A percentile compares a stretch with the other conserved stretches of the same genome.
Conservation (phyloP, 2,797 vertebrate species). For the Rhabdophis nuchalis region DNA sequence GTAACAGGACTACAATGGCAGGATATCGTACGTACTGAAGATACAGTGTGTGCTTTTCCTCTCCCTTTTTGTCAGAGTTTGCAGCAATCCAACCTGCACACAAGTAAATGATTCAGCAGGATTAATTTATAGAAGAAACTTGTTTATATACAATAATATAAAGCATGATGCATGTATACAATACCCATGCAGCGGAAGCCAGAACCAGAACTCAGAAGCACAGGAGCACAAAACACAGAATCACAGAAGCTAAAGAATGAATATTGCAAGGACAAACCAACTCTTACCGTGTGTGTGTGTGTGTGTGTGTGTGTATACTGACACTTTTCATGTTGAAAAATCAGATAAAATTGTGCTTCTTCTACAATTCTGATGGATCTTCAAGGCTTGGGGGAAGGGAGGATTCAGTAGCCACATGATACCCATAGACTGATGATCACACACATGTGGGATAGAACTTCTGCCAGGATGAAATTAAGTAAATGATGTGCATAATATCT, state of each 20-base stretch:
- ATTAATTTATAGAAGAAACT: no score
- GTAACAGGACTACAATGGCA: background rate
- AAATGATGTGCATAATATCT: background rate
- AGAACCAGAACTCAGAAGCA: no score
- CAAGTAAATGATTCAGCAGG: no score
- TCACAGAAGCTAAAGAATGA: no score
- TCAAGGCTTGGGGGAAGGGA: background rate
- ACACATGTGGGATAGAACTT: background rate
- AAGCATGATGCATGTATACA: no score
- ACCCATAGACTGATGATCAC: background rate
- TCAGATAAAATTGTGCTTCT: background rate
- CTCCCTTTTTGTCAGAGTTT: background rate
- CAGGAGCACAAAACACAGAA: no score
- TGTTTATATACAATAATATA: no score
- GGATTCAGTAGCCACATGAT: background rate
- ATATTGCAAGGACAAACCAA: no score
- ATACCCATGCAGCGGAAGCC: no score
- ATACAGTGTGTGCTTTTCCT: background rate
- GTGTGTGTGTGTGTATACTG: no score
- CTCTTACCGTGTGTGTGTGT: no score
- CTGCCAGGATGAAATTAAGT: background rate
- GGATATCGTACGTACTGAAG: background rate
- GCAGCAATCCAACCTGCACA: no score
- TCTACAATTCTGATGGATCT: background rate
- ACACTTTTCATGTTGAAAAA: background rate